Percentiles rank a stretch among this genome's conserved stretches.
Conservation (phyloP, 2,797 vertebrate species). For the Peromyscus eremicus region DNA sequence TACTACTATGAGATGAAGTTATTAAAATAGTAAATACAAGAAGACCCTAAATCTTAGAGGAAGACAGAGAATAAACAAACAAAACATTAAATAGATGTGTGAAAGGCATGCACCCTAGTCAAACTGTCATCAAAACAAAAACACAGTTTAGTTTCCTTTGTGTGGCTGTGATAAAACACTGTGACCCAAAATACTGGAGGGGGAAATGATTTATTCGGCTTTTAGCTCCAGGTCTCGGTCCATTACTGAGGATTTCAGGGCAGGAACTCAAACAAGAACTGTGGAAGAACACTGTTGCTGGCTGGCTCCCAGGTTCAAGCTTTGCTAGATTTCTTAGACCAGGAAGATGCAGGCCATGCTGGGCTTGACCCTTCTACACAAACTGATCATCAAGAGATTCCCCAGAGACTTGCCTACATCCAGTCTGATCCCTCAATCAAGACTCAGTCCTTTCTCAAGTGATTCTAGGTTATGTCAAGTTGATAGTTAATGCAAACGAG, state of each 20-base stretch:
- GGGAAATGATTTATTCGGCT: background rate
- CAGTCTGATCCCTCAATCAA: background rate
- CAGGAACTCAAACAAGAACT: background rate
- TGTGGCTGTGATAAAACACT: background rate
- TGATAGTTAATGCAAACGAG: background rate
- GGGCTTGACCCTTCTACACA: background rate
- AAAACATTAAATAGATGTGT: background rate
- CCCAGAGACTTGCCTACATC: background rate
- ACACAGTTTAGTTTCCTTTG: background rate
- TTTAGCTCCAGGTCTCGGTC: background rate
- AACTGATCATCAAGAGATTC: background rate
- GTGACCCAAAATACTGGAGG: too few relatives aligned
- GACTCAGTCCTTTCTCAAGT: background rate
- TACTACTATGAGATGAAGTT: background rate
- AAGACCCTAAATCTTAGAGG: background rate
- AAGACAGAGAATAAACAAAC: background rate
- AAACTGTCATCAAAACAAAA: background rate
- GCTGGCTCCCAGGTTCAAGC: background rate
- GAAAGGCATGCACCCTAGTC: background rate
- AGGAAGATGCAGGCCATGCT: background rate
- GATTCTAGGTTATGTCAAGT: background rate
- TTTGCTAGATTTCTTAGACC: background rate
- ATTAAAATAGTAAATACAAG: slow-evolving; percentile 17
- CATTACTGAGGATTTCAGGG: background rate
- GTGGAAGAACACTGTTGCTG: background rate